Evolutionary conservation across 2,113 vertebrate genomes (phyloP).

Genomic region (Rafetus swinhoei): DNA sequence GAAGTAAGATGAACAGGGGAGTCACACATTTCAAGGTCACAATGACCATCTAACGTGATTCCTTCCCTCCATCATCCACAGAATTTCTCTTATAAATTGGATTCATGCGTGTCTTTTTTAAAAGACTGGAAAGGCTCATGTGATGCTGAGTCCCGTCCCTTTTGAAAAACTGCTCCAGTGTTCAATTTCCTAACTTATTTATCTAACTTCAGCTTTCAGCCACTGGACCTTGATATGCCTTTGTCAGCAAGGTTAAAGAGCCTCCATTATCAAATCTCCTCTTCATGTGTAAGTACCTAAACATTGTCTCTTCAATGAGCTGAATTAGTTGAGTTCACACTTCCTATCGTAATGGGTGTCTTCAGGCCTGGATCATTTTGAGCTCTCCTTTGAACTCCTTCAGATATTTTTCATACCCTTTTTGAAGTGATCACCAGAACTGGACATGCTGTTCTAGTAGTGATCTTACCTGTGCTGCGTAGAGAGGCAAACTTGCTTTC

Average conservation of each 20-base stretch:
- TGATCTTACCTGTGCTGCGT: neutral
- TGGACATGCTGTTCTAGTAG: neutral
- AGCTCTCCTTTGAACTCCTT: neutral
- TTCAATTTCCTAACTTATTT: neutral
- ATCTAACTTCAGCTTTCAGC: neutral
- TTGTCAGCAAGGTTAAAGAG: neutral
- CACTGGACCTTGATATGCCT: neutral
- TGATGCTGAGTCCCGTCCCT: neutral
- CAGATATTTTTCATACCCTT: neutral
- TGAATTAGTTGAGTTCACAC: neutral
- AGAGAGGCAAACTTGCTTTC: neutral
- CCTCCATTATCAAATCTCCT: neutral
- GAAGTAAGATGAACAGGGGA: neutral
- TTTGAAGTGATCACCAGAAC: neutral
- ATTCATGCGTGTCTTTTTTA: neutral
- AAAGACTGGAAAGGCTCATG: neutral
- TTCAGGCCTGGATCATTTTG: neutral
- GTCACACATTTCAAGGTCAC: neutral
- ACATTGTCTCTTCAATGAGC: neutral
- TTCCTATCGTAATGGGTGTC: neutral
- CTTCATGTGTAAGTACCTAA: neutral
- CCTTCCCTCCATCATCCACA: neutral
- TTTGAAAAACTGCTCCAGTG: neutral
- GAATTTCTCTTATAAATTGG: neutral
- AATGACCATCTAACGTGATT: neutral